Conservation (phyloP, 1,140 invertebrate species). For the Hypsibius dujardini region DNA sequence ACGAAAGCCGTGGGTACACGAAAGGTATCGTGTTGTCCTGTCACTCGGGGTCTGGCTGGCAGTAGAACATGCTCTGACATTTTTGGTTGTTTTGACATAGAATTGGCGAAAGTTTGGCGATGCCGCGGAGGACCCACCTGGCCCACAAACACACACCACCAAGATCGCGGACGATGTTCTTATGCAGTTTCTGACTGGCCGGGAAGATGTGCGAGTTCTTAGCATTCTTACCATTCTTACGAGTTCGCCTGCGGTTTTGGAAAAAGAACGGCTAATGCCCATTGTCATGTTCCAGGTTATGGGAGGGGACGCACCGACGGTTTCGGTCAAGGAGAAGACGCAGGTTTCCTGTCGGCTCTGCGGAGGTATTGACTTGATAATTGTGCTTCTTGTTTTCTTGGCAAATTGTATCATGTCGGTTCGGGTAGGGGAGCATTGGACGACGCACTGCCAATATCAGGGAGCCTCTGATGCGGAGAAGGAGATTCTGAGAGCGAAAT, state of each 20-base stretch:
- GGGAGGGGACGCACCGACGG: background rate
- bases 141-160: constrained; percentile 87
- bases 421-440: constrained; percentile 71
- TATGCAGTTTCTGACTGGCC: constrained; percentile 49
- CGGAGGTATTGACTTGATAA: constrained; percentile 4
- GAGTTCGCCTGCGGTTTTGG: background rate
- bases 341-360: background rate
- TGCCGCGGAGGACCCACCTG: constrained; percentile 68
- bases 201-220: background rate
- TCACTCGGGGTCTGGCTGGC: too few relatives aligned
- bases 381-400: background rate
- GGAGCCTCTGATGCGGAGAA: constrained; percentile 34
- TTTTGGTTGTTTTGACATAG: constrained; percentile 24
- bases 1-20: constrained; percentile 75
- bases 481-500: background rate
- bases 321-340: background rate
- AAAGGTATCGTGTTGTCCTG: constrained; percentile 39
- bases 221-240: background rate
- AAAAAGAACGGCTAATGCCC: background rate
- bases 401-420: background rate
- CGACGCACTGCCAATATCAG: constrained; percentile 87
- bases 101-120: constrained; percentile 85
- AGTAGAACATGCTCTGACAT: background rate
- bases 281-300: background rate
- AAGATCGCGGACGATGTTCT: constrained; percentile 84